Conservation (phyloP, 2,888 invertebrate genomes). For the Eilema depressum region DNA sequence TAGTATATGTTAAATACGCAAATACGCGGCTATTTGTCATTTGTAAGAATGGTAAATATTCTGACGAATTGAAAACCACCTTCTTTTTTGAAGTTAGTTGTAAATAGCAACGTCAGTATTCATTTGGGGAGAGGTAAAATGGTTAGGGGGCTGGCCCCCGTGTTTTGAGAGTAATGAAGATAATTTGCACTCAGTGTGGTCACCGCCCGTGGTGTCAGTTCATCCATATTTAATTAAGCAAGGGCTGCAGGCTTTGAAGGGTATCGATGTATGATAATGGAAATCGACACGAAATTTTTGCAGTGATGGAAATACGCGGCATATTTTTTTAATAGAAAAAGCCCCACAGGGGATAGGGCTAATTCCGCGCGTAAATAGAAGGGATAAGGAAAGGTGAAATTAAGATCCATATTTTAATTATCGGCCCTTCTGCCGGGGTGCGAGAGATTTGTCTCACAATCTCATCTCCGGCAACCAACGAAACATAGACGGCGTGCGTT, state of each 20-base stretch:
- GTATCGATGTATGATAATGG: slow-evolving; percentile 1
- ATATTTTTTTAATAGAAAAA: background rate
- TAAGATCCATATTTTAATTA: background rate
- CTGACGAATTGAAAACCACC: background rate
- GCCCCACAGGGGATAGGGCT: too few relatives aligned
- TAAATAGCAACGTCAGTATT: background rate
- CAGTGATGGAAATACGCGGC: background rate
- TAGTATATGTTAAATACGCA: too few relatives aligned
- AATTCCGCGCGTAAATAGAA: background rate
- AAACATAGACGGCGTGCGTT: too few relatives aligned
- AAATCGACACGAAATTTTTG: background rate
- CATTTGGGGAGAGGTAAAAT: background rate
- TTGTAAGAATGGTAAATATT: background rate
- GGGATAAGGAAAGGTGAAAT: background rate
- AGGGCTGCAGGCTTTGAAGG: background rate
- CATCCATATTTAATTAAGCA: slow-evolving; percentile 25
- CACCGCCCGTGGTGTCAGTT: slow-evolving; percentile 20
- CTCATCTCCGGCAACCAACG: too few relatives aligned
- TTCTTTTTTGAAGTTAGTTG: too few relatives aligned
- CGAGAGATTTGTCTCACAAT: too few relatives aligned
- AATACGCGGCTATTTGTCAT: too few relatives aligned
- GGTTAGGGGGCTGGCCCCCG: slow-evolving; percentile 10
- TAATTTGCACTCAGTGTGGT: slow-evolving; percentile 34
- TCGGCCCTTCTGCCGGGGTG: background rate
- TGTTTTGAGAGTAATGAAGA: slow-evolving; percentile 39